Evolutionary conservation across 2,797 vertebrate species (phyloP).

Genomic region (Neomorphus geoffroyi): DNA sequence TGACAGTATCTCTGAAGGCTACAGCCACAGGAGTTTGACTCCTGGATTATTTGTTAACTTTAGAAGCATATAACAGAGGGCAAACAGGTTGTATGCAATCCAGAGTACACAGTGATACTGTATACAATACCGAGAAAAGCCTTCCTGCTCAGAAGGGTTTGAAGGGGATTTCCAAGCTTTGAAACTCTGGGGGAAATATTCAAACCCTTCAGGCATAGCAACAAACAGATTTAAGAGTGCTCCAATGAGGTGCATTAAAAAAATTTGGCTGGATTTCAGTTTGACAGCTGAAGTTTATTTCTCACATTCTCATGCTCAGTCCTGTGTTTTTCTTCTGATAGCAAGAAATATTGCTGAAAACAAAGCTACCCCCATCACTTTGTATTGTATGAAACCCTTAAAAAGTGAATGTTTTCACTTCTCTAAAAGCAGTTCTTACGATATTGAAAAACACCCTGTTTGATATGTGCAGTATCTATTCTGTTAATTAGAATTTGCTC

Average conservation of each 20-base stretch:
- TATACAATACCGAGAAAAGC: neutral
- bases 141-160: neutral
- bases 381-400: neutral
- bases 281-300: slow-evolving; percentile 26
- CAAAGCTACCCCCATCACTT: neutral
- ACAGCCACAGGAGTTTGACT: neutral
- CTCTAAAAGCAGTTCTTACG: neutral
- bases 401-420: slow-evolving; percentile 33
- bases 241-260: neutral
- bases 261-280: slow-evolving; percentile 17
- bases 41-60: neutral
- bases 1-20: neutral
- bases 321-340: neutral
- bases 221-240: neutral
- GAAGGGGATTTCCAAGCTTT: slow-evolving; percentile 70
- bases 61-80: neutral
- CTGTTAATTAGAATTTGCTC: neutral
- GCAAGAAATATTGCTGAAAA: neutral
- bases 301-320: neutral
- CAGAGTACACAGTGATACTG: neutral
- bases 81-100: neutral
- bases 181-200: slow-evolving; percentile 23
- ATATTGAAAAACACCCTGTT: neutral
- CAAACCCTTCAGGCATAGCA: slow-evolving; percentile 23
- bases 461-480: neutral